A percentile compares a stretch with the other conserved stretches of the same genome.
Conservation (phyloP, 2,797 vertebrate species). For the Sylvia borin region DNA sequence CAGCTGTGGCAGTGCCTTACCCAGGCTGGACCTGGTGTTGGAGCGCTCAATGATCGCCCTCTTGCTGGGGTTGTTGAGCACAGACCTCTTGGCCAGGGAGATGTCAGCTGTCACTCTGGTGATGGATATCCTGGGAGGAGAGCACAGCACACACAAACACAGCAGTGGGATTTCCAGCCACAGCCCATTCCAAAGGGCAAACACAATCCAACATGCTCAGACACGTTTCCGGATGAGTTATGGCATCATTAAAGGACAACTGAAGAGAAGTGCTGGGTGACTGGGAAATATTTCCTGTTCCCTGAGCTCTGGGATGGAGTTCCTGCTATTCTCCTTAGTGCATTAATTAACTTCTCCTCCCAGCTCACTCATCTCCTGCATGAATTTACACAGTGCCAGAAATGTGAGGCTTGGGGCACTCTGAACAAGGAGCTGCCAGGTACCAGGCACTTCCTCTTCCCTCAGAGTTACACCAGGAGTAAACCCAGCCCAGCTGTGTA, state of each 20-base stretch:
- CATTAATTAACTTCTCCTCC: not conserved
- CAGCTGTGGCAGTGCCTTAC: slow-evolving; percentile 75
- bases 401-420: not conserved
- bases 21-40: slow-evolving; percentile 95
- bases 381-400: not conserved
- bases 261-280: not conserved
- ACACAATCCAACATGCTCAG: not conserved
- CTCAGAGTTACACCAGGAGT: not conserved
- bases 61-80: slow-evolving; percentile 98
- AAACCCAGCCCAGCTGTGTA: not conserved
- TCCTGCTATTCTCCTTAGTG: not conserved
- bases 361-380: not conserved
- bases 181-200: not conserved
- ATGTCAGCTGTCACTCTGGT: slow-evolving; percentile 98
- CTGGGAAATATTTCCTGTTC: not conserved
- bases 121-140: slow-evolving; percentile 91
- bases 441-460: not conserved
- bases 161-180: slow-evolving; percentile 29
- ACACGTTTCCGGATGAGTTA: not conserved
- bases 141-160: slow-evolving; percentile 57
- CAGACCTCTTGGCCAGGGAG: slow-evolving; percentile 97
- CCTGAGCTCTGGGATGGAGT: not conserved
- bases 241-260: not conserved
- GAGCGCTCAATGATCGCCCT: slow-evolving; percentile 97
- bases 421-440: not conserved